These are phyloP conservation scores for Microtus ochrogaster DNA, from an alignment of 2,113 vertebrate species.

Conservation along the genomic window DNA sequence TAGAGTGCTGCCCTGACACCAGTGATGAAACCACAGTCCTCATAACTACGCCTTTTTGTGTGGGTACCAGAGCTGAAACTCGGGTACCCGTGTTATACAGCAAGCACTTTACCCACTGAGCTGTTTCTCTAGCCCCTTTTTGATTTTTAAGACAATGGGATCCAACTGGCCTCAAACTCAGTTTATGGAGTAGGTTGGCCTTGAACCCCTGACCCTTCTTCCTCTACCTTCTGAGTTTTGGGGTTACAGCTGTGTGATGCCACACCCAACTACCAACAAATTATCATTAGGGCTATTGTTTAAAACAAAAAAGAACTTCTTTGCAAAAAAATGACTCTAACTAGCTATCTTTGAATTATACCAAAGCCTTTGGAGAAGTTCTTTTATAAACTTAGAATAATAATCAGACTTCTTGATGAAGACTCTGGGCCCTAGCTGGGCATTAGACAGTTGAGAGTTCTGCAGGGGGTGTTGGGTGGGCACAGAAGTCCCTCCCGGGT, in stretches of 20 bases:
- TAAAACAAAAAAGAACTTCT: not conserved
- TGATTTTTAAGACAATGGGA: not conserved
- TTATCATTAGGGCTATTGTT: not conserved
- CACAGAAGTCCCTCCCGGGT: not conserved
- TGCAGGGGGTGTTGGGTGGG: not conserved
- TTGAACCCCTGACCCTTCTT: not conserved
- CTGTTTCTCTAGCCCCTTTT: too few species aligned
- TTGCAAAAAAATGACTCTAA: slow-evolving; percentile 38
- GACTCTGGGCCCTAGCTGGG: not conserved
- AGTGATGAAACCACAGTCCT: not conserved
- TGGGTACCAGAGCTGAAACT: too few species aligned
- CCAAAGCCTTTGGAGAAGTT: not conserved
- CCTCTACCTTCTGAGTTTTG: not conserved
- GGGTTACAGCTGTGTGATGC: not conserved
- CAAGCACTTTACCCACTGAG: not conserved
- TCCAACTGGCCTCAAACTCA: not conserved
- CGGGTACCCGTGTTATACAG: not conserved
- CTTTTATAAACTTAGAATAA: not conserved
- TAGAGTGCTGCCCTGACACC: not conserved
- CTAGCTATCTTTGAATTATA: slow-evolving; percentile 14
- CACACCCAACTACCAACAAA: not conserved
- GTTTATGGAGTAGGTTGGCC: not conserved
- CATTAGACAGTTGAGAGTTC: not conserved
- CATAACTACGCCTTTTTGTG: not conserved
- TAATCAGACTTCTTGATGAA: not conserved